A percentile compares a stretch with the other conserved stretches of the same genome.
Conservation (phyloP, 2,113 vertebrate species). For the Paradisaea rubra region DNA sequence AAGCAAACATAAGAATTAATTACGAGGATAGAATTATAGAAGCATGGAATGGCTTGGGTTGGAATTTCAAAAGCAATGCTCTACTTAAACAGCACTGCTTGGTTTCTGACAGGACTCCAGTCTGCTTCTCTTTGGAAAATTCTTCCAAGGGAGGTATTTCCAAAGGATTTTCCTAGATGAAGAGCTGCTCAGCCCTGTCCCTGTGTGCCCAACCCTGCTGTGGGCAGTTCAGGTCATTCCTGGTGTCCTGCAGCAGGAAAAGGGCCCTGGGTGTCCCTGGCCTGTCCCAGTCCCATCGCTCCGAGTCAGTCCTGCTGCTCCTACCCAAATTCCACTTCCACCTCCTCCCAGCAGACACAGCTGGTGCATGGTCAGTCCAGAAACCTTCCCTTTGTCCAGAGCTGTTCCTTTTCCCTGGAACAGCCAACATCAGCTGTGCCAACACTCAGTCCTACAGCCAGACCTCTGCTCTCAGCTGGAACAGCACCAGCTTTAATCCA, state of each 20-base stretch:
- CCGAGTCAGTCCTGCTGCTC: not conserved
- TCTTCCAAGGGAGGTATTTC: not conserved
- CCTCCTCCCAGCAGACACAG: not conserved
- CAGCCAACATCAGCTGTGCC: fast-evolving
- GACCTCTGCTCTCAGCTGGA: not conserved
- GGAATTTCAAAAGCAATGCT: not conserved
- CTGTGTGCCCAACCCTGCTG: not conserved
- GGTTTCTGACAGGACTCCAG: not conserved
- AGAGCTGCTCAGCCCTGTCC: not conserved
- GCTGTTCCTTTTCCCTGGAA: not conserved
- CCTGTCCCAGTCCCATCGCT: not conserved
- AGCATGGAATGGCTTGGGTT: not conserved
- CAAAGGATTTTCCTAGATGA: not conserved
- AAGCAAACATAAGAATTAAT: not conserved
- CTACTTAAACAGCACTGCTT: not conserved
- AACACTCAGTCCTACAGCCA: fast-evolving
- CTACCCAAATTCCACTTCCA: no score
- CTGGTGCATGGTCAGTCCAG: not conserved
- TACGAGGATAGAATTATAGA: not conserved
- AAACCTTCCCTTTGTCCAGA: no score
- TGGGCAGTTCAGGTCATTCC: not conserved
- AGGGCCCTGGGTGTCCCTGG: not conserved
- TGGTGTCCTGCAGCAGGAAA: not conserved
- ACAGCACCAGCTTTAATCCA: not conserved
- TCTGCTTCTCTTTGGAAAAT: not conserved